Percentiles rank a stretch among this genome's conserved stretches.
Conservation (phyloP, 2,888 invertebrate genomes). For the Mythimna lalbum region DNA sequence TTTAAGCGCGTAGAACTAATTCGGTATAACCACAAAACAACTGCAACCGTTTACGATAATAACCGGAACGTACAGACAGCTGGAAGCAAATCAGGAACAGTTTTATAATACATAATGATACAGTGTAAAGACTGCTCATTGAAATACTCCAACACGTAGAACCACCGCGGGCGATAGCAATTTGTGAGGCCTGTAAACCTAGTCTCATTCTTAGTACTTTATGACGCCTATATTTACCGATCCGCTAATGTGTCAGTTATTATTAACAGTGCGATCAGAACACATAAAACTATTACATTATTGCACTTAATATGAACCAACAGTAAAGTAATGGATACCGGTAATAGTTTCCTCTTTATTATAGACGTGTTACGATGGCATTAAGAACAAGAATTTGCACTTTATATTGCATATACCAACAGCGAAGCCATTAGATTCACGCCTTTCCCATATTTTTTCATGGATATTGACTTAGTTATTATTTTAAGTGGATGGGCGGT, state of each 20-base stretch:
- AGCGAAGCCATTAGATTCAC: conserved; percentile 11
- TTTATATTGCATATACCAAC: conserved; percentile 11
- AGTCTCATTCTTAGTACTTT: conserved; percentile 36
- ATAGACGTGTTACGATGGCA: conserved; percentile 18
- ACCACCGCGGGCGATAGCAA: conserved; percentile 62
- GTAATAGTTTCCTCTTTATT: conserved; percentile 23
- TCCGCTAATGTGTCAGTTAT: conserved; percentile 20
- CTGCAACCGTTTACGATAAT: conserved; percentile 44
- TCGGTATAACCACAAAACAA: conserved; percentile 33
- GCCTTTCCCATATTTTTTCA: conserved; percentile 19
- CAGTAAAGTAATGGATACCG: conserved; percentile 18
- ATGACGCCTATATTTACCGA: conserved; percentile 50
- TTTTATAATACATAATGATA: conserved; percentile 58
- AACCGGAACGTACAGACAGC: conserved; percentile 33
- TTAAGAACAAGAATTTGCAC: conserved; percentile 34
- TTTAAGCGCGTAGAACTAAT: conserved; percentile 12
- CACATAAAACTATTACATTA: conserved; percentile 42
- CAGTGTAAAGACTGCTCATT: conserved; percentile 56
- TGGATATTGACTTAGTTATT: conserved; percentile 32
- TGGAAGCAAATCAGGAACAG: conserved; percentile 49
- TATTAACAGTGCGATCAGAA: conserved; percentile 38
- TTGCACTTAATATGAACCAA: conserved; percentile 37
- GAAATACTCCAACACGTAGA: conserved; percentile 50
- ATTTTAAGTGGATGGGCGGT: conserved; percentile 27
- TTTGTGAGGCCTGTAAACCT: conserved; percentile 62